Evolutionary conservation across 2,797 vertebrate genomes (phyloP), one percentile per base, ranked within the genome.

Genomic region (Peromyscus attwateri): DNA sequence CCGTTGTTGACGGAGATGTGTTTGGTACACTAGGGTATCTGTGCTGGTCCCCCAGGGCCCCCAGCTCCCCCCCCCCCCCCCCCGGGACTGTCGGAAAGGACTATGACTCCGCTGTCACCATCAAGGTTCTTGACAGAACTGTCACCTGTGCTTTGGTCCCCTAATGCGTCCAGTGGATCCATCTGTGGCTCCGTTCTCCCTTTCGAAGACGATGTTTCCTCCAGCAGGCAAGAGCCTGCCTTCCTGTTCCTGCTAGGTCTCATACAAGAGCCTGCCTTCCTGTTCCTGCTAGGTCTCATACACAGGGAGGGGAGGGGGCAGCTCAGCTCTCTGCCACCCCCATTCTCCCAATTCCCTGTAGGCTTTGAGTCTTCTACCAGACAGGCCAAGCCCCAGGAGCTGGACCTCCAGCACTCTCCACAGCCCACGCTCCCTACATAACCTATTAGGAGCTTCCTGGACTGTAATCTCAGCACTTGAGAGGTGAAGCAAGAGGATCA

Each of bases 51-150:
- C 40, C 62, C 25, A 34, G 75, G 34, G 4, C 31, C 25, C 43
- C 17, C 43, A n/a, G 43, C 46, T 6, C 46, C 46, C 46, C 75
- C 46, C 46, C 46, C 46, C 46, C 43, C 40, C 46, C 46, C 46
- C 46, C 8, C 1, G 46, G 46, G 1, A 40, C 10, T 29, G 40
- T 3, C 46, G 46, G 66, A 43, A 62, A 94, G 23, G 40, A 2
- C 21, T 40, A 27, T 3, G 31, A 16, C 23, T 34, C 60, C 0
- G 0, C 11, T 6, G 25, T 16, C 43, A n/a, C 62, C 31, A 19
- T 73, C 31, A 46, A 21, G 40, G 10, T 49, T 62, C 62, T 70
- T 25, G n/a, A 43, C 8, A 75, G 34, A 17, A 62, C 17, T 79
- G 19, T 46, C 79, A 37, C 87, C 46, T 82, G 29, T 55, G 29